These are phyloP conservation scores for Ctenochaetus hawaiiensis DNA, from an alignment of 2,797 vertebrate genomes.

Conservation along the genomic window DNA sequence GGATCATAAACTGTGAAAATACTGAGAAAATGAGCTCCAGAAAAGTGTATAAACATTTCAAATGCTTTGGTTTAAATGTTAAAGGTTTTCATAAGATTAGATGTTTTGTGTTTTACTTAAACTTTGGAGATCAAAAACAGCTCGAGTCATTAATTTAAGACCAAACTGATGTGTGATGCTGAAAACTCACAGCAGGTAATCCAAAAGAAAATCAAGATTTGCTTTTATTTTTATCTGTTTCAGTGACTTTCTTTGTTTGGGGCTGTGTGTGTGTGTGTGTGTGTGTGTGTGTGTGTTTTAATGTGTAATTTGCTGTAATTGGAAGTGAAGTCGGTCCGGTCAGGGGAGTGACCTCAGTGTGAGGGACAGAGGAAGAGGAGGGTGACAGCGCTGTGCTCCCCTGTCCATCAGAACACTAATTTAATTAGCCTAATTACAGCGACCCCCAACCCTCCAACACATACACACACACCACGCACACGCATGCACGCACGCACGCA, in stretches of 20 bases:
- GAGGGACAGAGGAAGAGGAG: constrained; percentile 39
- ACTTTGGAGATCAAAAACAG: too few relatives aligned
- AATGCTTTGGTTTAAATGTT: too few relatives aligned
- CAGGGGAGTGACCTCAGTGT: constrained; percentile 61
- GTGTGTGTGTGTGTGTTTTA: constrained; percentile 18
- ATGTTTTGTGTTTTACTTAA: too few relatives aligned
- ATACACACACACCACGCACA: constrained; percentile 30
- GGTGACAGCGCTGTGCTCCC: constrained; percentile 78
- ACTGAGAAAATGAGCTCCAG: too few relatives aligned
- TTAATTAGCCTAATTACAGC: constrained; percentile 88
- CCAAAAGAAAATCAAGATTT: not conserved
- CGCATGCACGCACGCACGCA: constrained; percentile 4
- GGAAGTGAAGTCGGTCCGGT: constrained; percentile 64
- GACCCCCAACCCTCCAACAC: constrained; percentile 53
- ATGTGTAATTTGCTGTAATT: constrained; percentile 58
- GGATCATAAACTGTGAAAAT: too few relatives aligned
- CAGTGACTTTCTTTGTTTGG: constrained; percentile 4
- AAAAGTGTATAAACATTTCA: too few relatives aligned
- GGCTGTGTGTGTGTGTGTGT: constrained; percentile 4
- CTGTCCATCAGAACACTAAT: constrained; percentile 85
- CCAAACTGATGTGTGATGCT: too few relatives aligned
- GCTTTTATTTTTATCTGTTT: not conserved
- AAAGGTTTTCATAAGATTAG: too few relatives aligned
- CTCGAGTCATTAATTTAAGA: too few relatives aligned
- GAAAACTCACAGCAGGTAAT: too few relatives aligned